Base-by-base conservation (phyloP, 2,797 vertebrate species). In the Acropternis orthonyx region DNA sequence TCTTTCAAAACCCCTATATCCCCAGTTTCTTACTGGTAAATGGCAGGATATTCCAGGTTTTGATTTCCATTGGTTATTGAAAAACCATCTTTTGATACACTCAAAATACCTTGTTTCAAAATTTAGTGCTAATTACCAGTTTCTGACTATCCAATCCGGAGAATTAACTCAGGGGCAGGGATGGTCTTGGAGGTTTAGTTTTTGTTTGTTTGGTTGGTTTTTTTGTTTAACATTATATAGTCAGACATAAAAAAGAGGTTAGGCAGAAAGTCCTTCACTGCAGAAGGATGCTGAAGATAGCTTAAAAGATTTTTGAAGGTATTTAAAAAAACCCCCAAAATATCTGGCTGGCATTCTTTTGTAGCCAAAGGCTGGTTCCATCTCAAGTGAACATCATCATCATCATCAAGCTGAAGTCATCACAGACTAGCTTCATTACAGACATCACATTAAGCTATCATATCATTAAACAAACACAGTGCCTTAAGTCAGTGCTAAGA, bases 401-500 rank as follows among this genome's bases (percentile, higher is more conserved):
- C 22, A 58, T 21, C n/a, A 58, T 58, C n/a, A 58, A 58, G 22
- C 15, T 16, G 34, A 75, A 88, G 32, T 78, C 32, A 86, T 46
- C 52, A 37, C 44, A 23, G 8, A 44, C 17, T 23, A 76, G 17
- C 14, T 90, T 81, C 48, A 41, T 34, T 68, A 58, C 6, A 22
- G 52, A 65, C 65, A 67, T 26, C 4, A 6, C 20, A 24, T 52
- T 49, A 87, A 61, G 41, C 44, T 56, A 55, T 51, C 14, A 30
- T 2, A 2, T 59, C 71, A 74, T 68, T 63, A 85, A 76, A 69
- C 21, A 87, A 78, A 37, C 37, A 84, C 37, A 74, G 41, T n/a
- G 19, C 66, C 34, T 81, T 76, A 76, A 32, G 34, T 51, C 75
- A 77, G 49, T 58, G 22, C 49, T 76, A 76, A 59, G 67, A 95